phyloP scores from a whole-genome alignment of 2,888 invertebrate genomes.

The Lacanobia wlatinum region DNA sequence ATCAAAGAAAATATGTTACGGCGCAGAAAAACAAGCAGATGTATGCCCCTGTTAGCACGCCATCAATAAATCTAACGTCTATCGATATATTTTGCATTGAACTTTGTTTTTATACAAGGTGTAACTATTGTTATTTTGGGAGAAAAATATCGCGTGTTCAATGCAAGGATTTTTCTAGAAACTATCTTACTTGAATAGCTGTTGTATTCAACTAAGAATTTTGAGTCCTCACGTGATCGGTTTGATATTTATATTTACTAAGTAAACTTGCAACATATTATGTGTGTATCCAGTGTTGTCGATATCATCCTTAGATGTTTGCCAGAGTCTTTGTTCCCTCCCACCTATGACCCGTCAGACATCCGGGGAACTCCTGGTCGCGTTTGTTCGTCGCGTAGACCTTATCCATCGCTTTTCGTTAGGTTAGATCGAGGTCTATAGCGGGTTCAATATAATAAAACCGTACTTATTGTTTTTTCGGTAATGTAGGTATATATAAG shows the following conservation, averaged over 20 bases:
- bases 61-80: conserved; percentile 47
- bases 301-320: too few species aligned
- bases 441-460: background rate
- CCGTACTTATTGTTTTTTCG: too few species aligned
- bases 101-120: conserved; percentile 28
- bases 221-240: background rate
- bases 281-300: too few species aligned
- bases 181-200: background rate
- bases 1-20: conserved; percentile 35
- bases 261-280: too few species aligned
- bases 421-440: background rate
- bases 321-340: too few species aligned
- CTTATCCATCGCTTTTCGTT: background rate
- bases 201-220: background rate
- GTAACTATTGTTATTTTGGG: conserved; percentile 41
- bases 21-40: conserved; percentile 33
- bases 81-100: conserved; percentile 44
- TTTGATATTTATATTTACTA: background rate
- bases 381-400: background rate
- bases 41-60: conserved; percentile 31
- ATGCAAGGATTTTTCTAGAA: conserved; percentile 22
- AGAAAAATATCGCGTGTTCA: conserved; percentile 9
- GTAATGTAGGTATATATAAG: too few species aligned
- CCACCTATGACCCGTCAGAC: too few species aligned
- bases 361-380: background rate